These are phyloP conservation scores for Sphaerodactylus townsendi DNA, from an alignment of 2,113 vertebrate genomes.

Conservation along the genomic window DNA sequence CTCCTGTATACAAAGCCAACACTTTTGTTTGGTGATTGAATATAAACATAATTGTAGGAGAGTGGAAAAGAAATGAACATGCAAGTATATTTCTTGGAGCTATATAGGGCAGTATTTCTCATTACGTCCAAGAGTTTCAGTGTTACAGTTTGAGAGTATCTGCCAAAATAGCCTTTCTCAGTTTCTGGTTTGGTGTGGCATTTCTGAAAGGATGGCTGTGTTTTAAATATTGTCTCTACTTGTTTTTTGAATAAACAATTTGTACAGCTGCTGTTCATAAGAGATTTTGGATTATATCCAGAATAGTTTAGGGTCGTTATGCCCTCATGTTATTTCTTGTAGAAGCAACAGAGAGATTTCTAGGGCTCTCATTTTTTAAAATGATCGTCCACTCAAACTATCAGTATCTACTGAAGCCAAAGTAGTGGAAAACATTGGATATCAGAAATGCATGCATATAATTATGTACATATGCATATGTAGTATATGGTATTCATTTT, in stretches of 20 bases:
- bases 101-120: no score
- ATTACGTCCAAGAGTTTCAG: neutral
- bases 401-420: neutral
- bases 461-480: neutral
- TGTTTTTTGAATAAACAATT: neutral
- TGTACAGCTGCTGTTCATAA: neutral
- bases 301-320: neutral
- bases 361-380: neutral
- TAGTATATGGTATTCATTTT: neutral
- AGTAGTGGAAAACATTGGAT: neutral
- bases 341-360: neutral
- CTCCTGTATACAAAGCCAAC: neutral
- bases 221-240: neutral
- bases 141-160: neutral
- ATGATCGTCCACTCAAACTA: neutral
- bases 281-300: neutral
- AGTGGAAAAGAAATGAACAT: neutral
- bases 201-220: neutral
- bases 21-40: neutral
- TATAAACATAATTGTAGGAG: neutral
- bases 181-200: neutral
- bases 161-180: neutral
- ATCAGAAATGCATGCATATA: neutral
- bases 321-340: neutral
- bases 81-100: no score